Conservation (phyloP, 2,888 invertebrate genomes). For the Protophormia terraenovae region DNA sequence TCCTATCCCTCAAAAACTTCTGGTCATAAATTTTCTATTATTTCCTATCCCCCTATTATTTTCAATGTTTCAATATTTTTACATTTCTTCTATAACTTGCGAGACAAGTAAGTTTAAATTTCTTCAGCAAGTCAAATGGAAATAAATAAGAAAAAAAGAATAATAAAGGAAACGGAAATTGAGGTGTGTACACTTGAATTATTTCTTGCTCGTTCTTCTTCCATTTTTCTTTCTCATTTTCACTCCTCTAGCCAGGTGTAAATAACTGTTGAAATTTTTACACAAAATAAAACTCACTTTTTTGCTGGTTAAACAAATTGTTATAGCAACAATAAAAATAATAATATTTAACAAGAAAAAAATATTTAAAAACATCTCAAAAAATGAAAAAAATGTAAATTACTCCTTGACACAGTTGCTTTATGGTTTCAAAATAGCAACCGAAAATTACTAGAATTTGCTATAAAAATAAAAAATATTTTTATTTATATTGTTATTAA, state of each 20-base stretch:
- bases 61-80: background rate
- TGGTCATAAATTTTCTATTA: background rate
- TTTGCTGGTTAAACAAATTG: background rate
- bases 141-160: background rate
- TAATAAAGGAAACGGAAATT: conserved; percentile 53
- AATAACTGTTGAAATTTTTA: background rate
- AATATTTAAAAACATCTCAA: too few species aligned
- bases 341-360: conserved; percentile 28
- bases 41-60: background rate
- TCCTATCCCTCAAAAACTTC: background rate
- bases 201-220: background rate
- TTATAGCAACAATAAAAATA: background rate
- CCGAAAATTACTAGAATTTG: background rate
- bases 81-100: background rate
- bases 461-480: background rate
- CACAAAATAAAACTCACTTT: background rate
- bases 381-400: too few species aligned
- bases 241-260: background rate
- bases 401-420: too few species aligned
- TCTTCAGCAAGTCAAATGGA: conserved; percentile 11
- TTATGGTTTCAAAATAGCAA: too few species aligned
- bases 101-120: conserved; percentile 18
- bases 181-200: conserved; percentile 20
- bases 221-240: too few species aligned
- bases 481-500: background rate